phyloP scores from a whole-genome alignment of 2,113 vertebrate species.

The Eubucco bourcierii region DNA sequence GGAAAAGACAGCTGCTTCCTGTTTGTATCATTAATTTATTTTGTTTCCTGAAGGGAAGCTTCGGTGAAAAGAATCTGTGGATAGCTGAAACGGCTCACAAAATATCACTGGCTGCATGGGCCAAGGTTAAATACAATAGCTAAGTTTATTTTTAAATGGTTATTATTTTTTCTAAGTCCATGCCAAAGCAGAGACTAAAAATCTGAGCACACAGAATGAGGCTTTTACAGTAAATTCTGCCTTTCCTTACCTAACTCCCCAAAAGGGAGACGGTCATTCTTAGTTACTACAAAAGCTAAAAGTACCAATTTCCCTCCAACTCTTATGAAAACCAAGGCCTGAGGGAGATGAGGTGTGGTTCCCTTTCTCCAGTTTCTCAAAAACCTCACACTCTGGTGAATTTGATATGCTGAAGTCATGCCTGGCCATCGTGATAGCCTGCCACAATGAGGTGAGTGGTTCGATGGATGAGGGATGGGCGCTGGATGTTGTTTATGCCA shows the following conservation, averaged over 20 bases:
- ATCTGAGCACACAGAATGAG: conserved; percentile 34
- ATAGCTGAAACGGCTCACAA: conserved; percentile 63
- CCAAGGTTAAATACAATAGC: conserved; percentile 74
- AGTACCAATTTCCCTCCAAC: conserved; percentile 27
- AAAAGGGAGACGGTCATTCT: conserved; percentile 48
- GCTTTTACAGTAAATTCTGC: conserved; percentile 58
- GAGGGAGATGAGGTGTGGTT: conserved; percentile 7
- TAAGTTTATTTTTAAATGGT: conserved; percentile 71
- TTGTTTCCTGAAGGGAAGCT: conserved; percentile 77
- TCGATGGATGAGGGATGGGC: neutral
- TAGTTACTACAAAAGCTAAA: conserved; percentile 46
- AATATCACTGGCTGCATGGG: conserved; percentile 45
- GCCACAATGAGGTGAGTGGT: neutral
- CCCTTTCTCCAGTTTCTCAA: conserved; percentile 52
- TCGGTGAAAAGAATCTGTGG: conserved; percentile 63
- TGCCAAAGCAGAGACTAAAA: conserved; percentile 48
- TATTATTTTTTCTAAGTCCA: conserved; percentile 46
- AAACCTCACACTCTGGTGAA: conserved; percentile 30
- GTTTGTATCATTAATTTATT: conserved; percentile 77
- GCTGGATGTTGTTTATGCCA: neutral
- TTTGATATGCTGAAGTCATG: conserved; percentile 39
- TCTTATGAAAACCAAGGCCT: conserved; percentile 26
- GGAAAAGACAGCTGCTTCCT: conserved; percentile 76
- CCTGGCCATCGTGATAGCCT: neutral
- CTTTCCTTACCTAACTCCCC: conserved; percentile 31